Evolutionary conservation across 2,797 vertebrate genomes (phyloP), one percentile per base, ranked within the genome.

Genomic region (Karalla daura): DNA sequence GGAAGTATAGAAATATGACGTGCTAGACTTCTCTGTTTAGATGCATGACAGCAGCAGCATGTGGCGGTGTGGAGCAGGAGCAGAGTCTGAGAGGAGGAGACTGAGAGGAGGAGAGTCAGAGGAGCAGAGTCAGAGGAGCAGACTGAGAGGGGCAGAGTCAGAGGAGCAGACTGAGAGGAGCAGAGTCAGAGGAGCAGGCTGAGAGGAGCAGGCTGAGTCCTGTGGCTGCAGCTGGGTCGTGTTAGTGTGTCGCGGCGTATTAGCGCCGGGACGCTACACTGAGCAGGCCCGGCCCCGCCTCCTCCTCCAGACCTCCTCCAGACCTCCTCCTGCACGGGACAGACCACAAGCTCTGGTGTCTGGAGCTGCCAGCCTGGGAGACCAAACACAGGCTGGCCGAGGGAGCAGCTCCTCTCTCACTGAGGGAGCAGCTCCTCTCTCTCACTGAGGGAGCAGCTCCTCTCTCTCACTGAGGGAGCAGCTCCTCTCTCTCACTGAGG

Each of bases 341-440:
- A 83, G 72, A 85, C n/a, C n/a, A n/a, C 81, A 60, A 74, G 80
- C 74, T 81, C 80, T 85, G 79, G 80, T 76, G 63, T 85, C 86
- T 78, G 46, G 73, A 70, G 79, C 77, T 24, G 27, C 15, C 61
- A 69, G 78, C 71, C 80, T 63, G 5, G 30, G 62, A 75, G 84
- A 85, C 78, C 85, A 88, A 88, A 89, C 76, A 74, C 60, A 70
- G 58, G 40, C 81, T 71, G 83, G 82, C 78, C 74, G 81, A 58
- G 73, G 74, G 81, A 58, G 73, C 24, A 33, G 67, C 71, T 63
- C 11, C 6, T 76, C 68, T 53, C 69, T 12, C 9, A 47, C 64
- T 30, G 64, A n/a, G n/a, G 74, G 81, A 58, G 73, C 24, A 33
- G 67, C 71, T 63, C 11, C 6, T 76, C 68, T 53, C 69, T 12